These are phyloP conservation scores for Shinisaurus crocodilurus DNA, from an alignment of 2,113 vertebrate species.

Conservation along the genomic window DNA sequence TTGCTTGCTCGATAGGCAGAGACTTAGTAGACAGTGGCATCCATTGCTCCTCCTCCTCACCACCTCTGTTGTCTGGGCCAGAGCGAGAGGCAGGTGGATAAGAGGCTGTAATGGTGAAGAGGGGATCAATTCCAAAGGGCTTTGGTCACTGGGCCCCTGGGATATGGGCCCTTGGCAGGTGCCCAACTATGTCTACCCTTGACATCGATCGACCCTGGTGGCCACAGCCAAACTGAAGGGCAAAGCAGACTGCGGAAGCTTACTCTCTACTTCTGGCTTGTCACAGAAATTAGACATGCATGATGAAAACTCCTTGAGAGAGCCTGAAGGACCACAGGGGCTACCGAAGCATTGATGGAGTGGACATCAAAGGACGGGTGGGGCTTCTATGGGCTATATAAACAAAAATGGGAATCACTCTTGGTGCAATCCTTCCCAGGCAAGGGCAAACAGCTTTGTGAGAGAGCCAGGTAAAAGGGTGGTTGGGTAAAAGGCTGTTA, in stretches of 20 bases:
- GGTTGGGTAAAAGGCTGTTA: background rate
- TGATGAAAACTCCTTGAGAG: background rate
- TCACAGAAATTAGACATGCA: background rate
- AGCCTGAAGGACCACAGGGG: background rate
- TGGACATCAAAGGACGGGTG: background rate
- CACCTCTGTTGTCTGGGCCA: too few relatives aligned
- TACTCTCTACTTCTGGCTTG: background rate
- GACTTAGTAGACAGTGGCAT: too few relatives aligned
- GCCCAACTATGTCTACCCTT: too few relatives aligned
- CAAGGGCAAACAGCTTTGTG: background rate
- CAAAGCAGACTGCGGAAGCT: background rate
- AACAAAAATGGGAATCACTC: background rate
- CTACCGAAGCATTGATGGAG: background rate
- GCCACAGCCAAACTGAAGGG: background rate
- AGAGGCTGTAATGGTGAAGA: too few relatives aligned
- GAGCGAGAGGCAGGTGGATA: too few relatives aligned
- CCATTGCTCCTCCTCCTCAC: too few relatives aligned
- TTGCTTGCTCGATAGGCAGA: too few relatives aligned
- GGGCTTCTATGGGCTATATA: background rate
- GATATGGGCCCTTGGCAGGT: too few relatives aligned
- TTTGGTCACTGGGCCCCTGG: too few relatives aligned
- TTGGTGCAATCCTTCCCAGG: background rate
- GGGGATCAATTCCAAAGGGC: too few relatives aligned
- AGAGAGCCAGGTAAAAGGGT: background rate
- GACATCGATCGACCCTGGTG: too few relatives aligned